A percentile compares a stretch with the other conserved stretches of the same genome.
Evolutionary conservation across 23 tunicate genomes (phyloP).

Genomic region (Oikopleura dioica): DNA sequence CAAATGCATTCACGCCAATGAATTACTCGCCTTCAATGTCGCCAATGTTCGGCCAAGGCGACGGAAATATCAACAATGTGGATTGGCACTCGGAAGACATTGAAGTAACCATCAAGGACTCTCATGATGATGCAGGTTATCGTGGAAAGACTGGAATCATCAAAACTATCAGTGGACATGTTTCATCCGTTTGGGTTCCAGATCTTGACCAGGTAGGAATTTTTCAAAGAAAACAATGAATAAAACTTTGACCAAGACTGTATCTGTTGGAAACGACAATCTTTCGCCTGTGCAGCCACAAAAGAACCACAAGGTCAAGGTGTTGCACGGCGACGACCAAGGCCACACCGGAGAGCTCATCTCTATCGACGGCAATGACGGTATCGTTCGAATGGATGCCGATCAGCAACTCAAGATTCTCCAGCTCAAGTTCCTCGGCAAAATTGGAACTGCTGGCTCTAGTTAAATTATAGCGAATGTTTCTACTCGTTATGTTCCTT

Average conservation of each 20-base stretch:
- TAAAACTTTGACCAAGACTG: too few species aligned
- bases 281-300: slow-evolving; percentile 64
- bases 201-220: slow-evolving; percentile 38
- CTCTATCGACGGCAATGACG: slow-evolving; percentile 92
- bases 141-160: not conserved
- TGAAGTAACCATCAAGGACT: slow-evolving; percentile 7
- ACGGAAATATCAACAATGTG: slow-evolving; percentile 24
- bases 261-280: slow-evolving; percentile 54
- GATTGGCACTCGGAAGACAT: slow-evolving; percentile 97
- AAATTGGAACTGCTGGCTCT: too few species aligned
- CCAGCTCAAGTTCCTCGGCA: slow-evolving; percentile 80
- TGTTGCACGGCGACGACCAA: slow-evolving; percentile 78
- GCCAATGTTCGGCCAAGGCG: slow-evolving; percentile 31
- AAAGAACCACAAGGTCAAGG: slow-evolving; percentile 92
- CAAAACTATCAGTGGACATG: slow-evolving; percentile 33
- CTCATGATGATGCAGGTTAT: not conserved
- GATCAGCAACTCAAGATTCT: slow-evolving; percentile 88
- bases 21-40: not conserved
- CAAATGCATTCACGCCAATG: slow-evolving; percentile 14
- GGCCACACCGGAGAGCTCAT: slow-evolving; percentile 82
- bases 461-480: too few species aligned
- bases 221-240: too few species aligned
- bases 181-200: slow-evolving; percentile 64
- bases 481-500: not conserved
- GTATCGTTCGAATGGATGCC: slow-evolving; percentile 91